Evolutionary conservation across 37 sponge, comb jelly and placozoan genomes (phyloP).

Genomic region (Dysidea cf. avara): DNA sequence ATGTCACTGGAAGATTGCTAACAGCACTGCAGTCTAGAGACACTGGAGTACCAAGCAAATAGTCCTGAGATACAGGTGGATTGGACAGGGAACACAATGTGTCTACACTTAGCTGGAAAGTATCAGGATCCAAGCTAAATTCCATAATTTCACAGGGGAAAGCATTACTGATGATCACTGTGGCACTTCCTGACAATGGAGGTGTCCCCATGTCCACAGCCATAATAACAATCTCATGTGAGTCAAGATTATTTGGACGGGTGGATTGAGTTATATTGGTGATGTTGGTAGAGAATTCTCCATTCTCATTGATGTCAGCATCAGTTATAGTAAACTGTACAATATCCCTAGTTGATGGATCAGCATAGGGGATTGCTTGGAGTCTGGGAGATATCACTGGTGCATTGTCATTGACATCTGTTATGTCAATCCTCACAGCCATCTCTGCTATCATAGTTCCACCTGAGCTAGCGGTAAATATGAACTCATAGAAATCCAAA

Average conservation of each 20-base stretch:
- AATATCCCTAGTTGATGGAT: not conserved
- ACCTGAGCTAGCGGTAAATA: constrained; percentile 12
- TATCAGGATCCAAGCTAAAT: not conserved
- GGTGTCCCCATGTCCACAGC: constrained; percentile 48
- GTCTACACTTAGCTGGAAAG: not conserved
- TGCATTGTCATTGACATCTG: constrained; percentile 27
- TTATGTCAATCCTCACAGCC: not conserved
- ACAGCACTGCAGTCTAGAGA: constrained; percentile 18
- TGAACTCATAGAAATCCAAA: constrained; percentile 13
- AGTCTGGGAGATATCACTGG: constrained; percentile 1
- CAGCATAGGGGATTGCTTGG: not conserved
- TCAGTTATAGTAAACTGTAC: too few species aligned
- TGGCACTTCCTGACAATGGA: constrained; percentile 19
- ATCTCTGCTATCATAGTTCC: not conserved
- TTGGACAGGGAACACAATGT: constrained; percentile 8
- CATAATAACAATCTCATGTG: constrained; percentile 15
- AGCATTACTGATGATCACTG: constrained; percentile 26
- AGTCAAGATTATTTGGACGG: too few species aligned
- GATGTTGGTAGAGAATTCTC: too few species aligned
- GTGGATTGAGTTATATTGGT: too few species aligned
- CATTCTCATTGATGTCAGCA: too few species aligned
- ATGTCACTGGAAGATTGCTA: constrained; percentile 4
- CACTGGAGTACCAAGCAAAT: constrained; percentile 4
- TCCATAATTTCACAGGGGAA: constrained; percentile 20
- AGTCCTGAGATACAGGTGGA: not conserved